Evolutionary conservation across 2,797 vertebrate genomes (phyloP).

Genomic region (Myotis findleyi): DNA sequence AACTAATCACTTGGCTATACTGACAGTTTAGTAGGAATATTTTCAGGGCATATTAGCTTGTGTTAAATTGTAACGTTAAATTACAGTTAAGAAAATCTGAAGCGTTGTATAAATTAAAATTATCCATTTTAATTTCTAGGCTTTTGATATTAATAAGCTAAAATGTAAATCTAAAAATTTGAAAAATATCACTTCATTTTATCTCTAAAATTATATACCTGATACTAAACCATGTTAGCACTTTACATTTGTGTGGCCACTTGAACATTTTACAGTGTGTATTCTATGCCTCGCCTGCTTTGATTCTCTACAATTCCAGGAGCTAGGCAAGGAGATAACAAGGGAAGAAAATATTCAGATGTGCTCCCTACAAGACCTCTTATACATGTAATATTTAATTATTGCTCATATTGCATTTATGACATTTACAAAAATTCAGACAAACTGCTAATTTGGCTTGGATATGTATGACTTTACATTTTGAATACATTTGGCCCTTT

Average conservation of each 20-base stretch:
- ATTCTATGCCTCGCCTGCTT: not conserved
- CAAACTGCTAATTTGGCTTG: constrained; percentile 25
- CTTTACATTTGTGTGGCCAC: not conserved
- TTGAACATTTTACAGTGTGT: not conserved
- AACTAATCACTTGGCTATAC: not conserved
- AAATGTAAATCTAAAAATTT: not conserved
- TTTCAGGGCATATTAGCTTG: not conserved
- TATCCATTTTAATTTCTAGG: constrained; percentile 10
- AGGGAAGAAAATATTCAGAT: not conserved
- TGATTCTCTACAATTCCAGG: not conserved
- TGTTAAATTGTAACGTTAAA: not conserved
- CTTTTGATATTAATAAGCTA: not conserved
- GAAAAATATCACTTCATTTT: constrained; percentile 8
- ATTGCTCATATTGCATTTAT: not conserved
- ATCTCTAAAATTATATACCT: not conserved
- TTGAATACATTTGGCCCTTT: not conserved
- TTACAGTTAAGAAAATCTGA: not conserved
- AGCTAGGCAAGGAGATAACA: not conserved
- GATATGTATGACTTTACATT: not conserved
- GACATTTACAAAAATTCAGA: not conserved
- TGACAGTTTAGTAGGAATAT: not conserved
- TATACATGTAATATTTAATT: not conserved
- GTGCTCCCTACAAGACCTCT: not conserved
- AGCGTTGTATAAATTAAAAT: constrained; percentile 3
- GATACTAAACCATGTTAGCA: not conserved